Conservation (phyloP, 2,113 vertebrate genomes). For the Macheiramphus alcinus region DNA sequence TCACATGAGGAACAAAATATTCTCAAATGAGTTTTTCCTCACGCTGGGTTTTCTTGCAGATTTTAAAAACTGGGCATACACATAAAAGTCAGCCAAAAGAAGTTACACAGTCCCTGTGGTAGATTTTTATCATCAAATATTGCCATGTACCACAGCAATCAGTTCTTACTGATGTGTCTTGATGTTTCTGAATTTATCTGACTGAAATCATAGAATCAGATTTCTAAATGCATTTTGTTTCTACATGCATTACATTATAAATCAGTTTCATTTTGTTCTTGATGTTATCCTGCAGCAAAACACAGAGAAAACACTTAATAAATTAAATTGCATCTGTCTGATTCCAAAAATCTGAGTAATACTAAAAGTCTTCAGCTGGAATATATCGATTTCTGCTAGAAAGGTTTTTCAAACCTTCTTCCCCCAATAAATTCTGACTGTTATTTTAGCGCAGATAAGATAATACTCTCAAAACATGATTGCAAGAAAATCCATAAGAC, state of each 20-base stretch:
- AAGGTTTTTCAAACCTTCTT: background rate
- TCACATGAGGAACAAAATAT: background rate
- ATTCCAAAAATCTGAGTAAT: background rate
- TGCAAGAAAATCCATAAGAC: background rate
- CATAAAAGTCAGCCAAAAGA: background rate
- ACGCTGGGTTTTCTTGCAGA: background rate
- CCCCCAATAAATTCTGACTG: background rate
- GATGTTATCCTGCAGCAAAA: background rate
- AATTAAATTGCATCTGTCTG: conserved; percentile 9
- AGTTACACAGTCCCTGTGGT: background rate
- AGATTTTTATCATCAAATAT: background rate
- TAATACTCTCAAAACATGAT: background rate
- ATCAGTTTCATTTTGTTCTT: background rate
- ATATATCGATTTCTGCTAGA: background rate
- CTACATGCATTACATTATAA: background rate
- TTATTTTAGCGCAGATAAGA: conserved; percentile 15
- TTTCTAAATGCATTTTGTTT: conserved; percentile 2
- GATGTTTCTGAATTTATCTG: background rate
- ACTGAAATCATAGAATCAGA: background rate
- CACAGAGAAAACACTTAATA: background rate
- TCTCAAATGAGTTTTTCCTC: background rate
- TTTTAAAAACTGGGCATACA: background rate
- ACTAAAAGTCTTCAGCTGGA: background rate
- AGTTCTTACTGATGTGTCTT: background rate
- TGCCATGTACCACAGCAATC: background rate